A percentile compares a stretch with the other conserved stretches of the same genome.
phyloP scores from a whole-genome alignment of 2,888 invertebrate genomes.

The Cosmia pyralina region DNA sequence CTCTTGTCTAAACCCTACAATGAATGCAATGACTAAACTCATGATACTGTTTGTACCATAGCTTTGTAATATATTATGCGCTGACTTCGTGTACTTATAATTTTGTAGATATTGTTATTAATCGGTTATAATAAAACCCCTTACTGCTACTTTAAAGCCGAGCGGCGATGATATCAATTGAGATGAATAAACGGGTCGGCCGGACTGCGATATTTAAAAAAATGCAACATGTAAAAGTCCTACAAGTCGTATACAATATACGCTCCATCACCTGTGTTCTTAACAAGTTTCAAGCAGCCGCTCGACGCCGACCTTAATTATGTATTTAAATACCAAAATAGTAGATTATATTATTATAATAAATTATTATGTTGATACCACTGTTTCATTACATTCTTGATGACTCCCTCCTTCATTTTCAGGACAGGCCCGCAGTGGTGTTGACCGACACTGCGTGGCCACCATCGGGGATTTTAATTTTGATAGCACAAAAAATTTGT shows the following conservation, averaged over 20 bases:
- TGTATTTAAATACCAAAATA: conserved; percentile 50
- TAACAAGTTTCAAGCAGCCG: conserved; percentile 10
- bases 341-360: conserved; percentile 58
- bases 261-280: background rate
- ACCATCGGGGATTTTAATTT: too few relatives aligned
- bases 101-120: conserved; percentile 56
- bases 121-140: conserved; percentile 26
- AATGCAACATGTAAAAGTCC: background rate
- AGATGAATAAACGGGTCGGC: background rate
- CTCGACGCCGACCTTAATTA: conserved; percentile 36
- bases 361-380: conserved; percentile 63
- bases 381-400: conserved; percentile 42
- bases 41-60: conserved; percentile 47
- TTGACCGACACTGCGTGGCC: too few relatives aligned
- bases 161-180: conserved; percentile 14
- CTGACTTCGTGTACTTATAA: conserved; percentile 60
- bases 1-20: conserved; percentile 19
- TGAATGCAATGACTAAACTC: conserved; percentile 31
- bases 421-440: too few relatives aligned
- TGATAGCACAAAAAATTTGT: too few relatives aligned
- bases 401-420: too few relatives aligned
- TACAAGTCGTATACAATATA: background rate
- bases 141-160: conserved; percentile 10
- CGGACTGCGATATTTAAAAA: background rate
- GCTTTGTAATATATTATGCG: conserved; percentile 59